Evolutionary conservation across 2,888 invertebrate species (phyloP).

Genomic region (Malthinus seriepunctatus): DNA sequence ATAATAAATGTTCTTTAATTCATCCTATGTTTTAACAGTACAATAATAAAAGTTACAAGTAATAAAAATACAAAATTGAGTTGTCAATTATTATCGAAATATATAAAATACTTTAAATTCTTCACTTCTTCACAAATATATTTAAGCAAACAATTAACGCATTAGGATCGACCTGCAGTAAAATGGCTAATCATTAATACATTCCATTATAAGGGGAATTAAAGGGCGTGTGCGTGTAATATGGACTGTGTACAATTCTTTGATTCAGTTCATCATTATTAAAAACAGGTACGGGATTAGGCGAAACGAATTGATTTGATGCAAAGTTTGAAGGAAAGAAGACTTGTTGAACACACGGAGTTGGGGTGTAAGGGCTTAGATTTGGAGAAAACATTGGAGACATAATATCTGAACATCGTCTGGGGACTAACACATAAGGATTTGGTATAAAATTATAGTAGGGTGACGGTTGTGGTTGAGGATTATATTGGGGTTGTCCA

Average conservation of each 20-base stretch:
- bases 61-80: too few relatives aligned
- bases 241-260: conserved; percentile 14
- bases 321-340: conserved; percentile 40
- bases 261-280: conserved; percentile 28
- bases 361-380: conserved; percentile 27
- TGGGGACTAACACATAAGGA: conserved; percentile 6
- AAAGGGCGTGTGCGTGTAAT: background rate
- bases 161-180: background rate
- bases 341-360: conserved; percentile 22
- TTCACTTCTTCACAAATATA: too few relatives aligned
- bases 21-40: too few relatives aligned
- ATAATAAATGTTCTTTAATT: too few relatives aligned
- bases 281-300: conserved; percentile 12
- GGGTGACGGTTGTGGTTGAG: background rate
- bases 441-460: too few relatives aligned
- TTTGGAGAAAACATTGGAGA: conserved; percentile 26
- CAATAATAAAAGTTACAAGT: too few relatives aligned
- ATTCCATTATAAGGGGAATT: background rate
- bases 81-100: too few relatives aligned
- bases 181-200: background rate
- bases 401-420: conserved; percentile 30
- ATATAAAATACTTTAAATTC: too few relatives aligned
- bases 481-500: background rate
- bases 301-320: conserved; percentile 18
- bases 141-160: too few relatives aligned